Percentiles rank a stretch among this genome's conserved stretches.
Conservation (phyloP, 2,113 vertebrate genomes). For the Bucco capensis region DNA sequence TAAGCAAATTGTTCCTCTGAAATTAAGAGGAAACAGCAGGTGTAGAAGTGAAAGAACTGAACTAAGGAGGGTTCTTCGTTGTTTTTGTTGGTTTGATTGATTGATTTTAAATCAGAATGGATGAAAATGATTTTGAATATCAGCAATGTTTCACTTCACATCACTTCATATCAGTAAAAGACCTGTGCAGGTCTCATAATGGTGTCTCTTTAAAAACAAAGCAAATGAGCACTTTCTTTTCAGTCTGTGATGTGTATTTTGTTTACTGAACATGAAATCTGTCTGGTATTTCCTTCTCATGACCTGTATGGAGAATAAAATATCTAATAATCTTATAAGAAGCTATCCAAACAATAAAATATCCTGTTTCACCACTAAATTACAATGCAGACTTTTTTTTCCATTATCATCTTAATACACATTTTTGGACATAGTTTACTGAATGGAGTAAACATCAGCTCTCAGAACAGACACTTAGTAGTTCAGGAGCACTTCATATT, state of each 20-base stretch:
- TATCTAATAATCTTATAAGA: not conserved
- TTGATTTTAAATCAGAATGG: not conserved
- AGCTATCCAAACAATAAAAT: not conserved
- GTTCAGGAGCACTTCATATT: not conserved
- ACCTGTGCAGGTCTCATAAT: not conserved
- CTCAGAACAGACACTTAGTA: not conserved
- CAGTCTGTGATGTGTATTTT: fast-evolving
- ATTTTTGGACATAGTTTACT: not conserved
- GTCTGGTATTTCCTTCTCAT: not conserved
- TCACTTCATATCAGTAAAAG: not conserved
- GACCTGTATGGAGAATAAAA: not conserved
- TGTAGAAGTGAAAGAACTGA: not conserved
- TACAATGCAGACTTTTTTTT: not conserved
- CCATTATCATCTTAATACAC: not conserved
- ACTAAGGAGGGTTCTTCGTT: not conserved
- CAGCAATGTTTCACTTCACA: not conserved
- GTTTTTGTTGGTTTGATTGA: not conserved
- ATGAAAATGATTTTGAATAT: not conserved
- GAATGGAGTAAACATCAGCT: not conserved
- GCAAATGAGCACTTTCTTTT: not conserved
- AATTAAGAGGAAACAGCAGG: not conserved
- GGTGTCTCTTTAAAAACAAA: not conserved
- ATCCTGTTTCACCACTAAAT: not conserved
- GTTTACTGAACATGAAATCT: not conserved
- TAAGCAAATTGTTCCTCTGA: no score